Conservation (phyloP, 1,140 invertebrate genomes). For the Pollicipes pollicipes region DNA sequence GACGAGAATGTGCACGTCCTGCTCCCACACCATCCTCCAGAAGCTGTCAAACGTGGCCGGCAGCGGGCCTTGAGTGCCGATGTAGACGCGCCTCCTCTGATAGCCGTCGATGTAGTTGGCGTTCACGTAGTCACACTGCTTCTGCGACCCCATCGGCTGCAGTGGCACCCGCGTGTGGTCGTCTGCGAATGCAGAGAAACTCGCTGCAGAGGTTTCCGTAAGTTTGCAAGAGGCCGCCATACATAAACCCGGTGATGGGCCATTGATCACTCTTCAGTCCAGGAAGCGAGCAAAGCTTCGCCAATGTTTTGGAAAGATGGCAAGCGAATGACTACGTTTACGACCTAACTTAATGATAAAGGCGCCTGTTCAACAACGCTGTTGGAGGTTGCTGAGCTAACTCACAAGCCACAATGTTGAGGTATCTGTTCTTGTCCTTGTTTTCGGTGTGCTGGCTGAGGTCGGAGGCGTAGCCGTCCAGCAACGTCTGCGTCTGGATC, state of each 20-base stretch:
- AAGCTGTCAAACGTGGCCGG: conserved; percentile 35
- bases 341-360: too few relatives aligned
- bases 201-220: too few relatives aligned
- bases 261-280: too few relatives aligned
- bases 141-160: conserved; percentile 50
- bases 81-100: conserved; percentile 18
- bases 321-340: too few relatives aligned
- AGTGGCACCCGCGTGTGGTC: conserved; percentile 81
- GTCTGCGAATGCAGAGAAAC: conserved; percentile 41
- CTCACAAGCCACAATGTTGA: conserved; percentile 55
- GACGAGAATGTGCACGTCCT: conserved; percentile 31
- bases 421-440: conserved; percentile 80
- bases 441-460: conserved; percentile 79
- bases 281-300: too few relatives aligned
- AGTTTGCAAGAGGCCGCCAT: too few relatives aligned
- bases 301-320: too few relatives aligned
- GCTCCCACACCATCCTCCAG: conserved; percentile 39
- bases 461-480: conserved; percentile 55
- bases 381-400: too few relatives aligned
- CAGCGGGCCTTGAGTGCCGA: conserved; percentile 30
- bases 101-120: conserved; percentile 37
- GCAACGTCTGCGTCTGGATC: conserved; percentile 40
- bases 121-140: conserved; percentile 27
- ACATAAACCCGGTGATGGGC: too few relatives aligned
- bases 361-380: too few relatives aligned